Conservation (phyloP, 2,797 vertebrate species). For the Acanthornis magna region DNA sequence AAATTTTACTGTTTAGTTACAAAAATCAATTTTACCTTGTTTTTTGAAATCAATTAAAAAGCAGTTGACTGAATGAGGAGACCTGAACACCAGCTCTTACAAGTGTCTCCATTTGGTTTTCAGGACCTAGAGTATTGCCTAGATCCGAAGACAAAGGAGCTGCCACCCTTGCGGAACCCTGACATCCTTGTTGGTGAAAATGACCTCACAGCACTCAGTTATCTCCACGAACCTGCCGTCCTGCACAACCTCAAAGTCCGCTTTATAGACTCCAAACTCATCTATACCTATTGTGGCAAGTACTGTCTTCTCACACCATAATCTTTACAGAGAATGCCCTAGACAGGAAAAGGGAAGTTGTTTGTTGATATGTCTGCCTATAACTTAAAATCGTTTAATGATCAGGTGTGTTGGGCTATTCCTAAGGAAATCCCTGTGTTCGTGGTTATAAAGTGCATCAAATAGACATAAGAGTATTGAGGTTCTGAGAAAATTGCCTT, state of each 20-base stretch:
- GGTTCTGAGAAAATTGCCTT: not conserved
- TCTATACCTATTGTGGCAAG: slow-evolving; percentile 98
- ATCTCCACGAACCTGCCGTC: slow-evolving; percentile 96
- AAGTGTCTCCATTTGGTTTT: not conserved
- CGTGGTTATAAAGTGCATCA: not conserved
- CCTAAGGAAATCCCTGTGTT: not conserved
- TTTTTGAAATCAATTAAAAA: not conserved
- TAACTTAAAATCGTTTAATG: not conserved
- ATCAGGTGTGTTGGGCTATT: not conserved
- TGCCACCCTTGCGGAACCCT: slow-evolving; percentile 93
- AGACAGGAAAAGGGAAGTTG: not conserved
- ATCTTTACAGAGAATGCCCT: not conserved
- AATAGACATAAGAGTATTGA: not conserved
- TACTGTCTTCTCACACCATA: not conserved
- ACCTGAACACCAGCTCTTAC: not conserved
- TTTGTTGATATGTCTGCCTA: not conserved
- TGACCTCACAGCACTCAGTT: slow-evolving; percentile 97
- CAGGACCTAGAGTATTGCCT: slow-evolving; percentile 88
- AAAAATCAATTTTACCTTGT: not conserved
- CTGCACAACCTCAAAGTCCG: slow-evolving; percentile 97
- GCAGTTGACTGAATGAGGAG: not conserved
- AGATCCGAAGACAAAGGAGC: slow-evolving; percentile 89
- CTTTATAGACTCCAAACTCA: slow-evolving; percentile 96
- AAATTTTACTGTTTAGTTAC: not conserved
- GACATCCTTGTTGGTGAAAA: slow-evolving; percentile 99